These are phyloP conservation scores for Acrobasis consociella DNA, from an alignment of 2,888 invertebrate species.

Conservation along the genomic window DNA sequence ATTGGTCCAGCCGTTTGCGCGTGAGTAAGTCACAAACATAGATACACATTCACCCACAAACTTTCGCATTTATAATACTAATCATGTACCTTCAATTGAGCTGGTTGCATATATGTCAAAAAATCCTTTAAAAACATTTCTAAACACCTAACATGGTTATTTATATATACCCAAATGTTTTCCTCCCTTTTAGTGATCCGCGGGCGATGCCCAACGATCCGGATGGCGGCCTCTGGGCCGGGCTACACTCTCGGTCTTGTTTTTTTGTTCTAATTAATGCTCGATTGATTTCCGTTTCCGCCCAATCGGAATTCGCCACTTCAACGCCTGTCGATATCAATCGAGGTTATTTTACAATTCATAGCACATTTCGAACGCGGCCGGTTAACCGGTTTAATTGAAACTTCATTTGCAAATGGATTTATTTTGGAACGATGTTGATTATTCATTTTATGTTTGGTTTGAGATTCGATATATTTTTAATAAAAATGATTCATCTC, in stretches of 20 bases:
- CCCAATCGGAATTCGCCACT: slow-evolving; percentile 33
- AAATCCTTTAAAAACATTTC: too few relatives aligned
- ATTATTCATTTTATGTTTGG: slow-evolving; percentile 10
- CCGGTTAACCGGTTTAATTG: slow-evolving; percentile 22
- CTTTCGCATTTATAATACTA: too few relatives aligned
- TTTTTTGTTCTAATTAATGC: slow-evolving; percentile 47
- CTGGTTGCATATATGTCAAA: too few relatives aligned
- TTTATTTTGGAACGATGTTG: slow-evolving; percentile 17
- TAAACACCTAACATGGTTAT: neutral
- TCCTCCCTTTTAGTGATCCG: neutral
- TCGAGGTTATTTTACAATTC: slow-evolving; percentile 27
- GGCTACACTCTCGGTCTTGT: slow-evolving; percentile 40
- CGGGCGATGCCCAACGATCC: slow-evolving; percentile 40
- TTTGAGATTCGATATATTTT: slow-evolving; percentile 4
- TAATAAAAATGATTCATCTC: neutral
- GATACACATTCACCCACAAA: too few relatives aligned
- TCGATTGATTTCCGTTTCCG: slow-evolving; percentile 45
- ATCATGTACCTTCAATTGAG: too few relatives aligned
- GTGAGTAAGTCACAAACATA: too few relatives aligned
- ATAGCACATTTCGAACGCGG: slow-evolving; percentile 14
- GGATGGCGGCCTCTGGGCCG: slow-evolving; percentile 40
- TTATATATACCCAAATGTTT: neutral
- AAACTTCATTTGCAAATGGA: slow-evolving; percentile 17
- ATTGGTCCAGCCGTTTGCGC: too few relatives aligned
- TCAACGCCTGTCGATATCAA: slow-evolving; percentile 34